These are phyloP conservation scores for Montipora foliosa DNA, from an alignment of 64 coral and sea anemone species.

Conservation along the genomic window DNA sequence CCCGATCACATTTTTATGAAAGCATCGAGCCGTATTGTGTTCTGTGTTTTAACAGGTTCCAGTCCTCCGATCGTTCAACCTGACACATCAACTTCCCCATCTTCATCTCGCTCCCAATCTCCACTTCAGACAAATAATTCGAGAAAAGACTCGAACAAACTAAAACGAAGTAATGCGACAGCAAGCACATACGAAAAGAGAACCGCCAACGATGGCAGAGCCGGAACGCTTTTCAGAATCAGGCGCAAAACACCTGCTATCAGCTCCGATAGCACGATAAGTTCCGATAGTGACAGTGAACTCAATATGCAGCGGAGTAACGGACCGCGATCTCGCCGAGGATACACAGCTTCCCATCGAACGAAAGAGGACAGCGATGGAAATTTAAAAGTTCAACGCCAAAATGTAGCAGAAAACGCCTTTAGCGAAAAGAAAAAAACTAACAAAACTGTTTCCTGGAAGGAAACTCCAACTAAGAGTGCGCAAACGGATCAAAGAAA, in stretches of 20 bases:
- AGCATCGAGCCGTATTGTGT: not conserved
- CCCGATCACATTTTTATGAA: no score
- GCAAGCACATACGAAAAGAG: not conserved
- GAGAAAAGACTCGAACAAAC: not conserved
- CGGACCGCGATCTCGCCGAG: not conserved
- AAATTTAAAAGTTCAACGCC: not conserved
- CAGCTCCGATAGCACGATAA: conserved; percentile 64
- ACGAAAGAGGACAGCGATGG: not conserved
- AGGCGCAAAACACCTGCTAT: conserved; percentile 14
- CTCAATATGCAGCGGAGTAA: conserved; percentile 24
- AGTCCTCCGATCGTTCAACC: not conserved
- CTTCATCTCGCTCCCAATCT: conserved; percentile 73
- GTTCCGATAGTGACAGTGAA: conserved; percentile 68
- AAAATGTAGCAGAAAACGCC: not conserved
- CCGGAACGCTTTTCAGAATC: not conserved
- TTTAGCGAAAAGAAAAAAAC: not conserved
- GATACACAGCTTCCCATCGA: not conserved
- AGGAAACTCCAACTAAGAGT: not conserved
- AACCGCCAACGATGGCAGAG: conserved; percentile 1
- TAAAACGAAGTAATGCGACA: not conserved
- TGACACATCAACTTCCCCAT: conserved; percentile 17
- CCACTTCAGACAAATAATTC: conserved; percentile 28
- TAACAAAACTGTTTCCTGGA: conserved; percentile 34
- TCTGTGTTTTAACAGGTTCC: not conserved
- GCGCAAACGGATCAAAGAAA: not conserved